Base-by-base conservation (phyloP, 2,888 invertebrate genomes). In the Piscicola geometra region DNA sequence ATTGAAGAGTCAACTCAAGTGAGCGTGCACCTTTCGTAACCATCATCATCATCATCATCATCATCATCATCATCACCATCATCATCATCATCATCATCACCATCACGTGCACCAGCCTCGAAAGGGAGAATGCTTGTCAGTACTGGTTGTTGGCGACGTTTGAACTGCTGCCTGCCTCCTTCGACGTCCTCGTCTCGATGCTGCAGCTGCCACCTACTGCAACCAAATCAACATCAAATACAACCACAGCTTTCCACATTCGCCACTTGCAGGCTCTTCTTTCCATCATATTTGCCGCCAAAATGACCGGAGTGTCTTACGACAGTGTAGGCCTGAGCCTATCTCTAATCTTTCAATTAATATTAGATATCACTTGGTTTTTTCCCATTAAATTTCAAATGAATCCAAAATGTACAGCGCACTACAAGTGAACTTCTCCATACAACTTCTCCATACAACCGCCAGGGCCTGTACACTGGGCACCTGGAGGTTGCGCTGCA, bases 201-300 rank as follows among this genome's bases (percentile, higher is more conserved):
- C 67, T 75, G 67, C 32, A 35, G 25, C 28, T n/a, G 21, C 30
- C 28, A 41, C 41, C 41, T 9, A 50, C 32, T n/a, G 47, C 50
- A 21, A 70, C 5, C n/a, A 3, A 68, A 3, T 9, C n/a, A 36
- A 12, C 3, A 47, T 47, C 47, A 71, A 18, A 15, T 21, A 50
- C 47, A 47, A 74, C 82, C 82, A 25, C 81, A 83, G 76, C 28
- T 12, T 50, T 75, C 15, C 21, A 30, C 21, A 32, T 33, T 30
- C 25, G 32, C 32, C 25, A 41, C 21, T 35, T 76, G 30, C 56
- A 33, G 67, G 64, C 74, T 9, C 33, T 9, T 33, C 70, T 77
- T 32, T 67, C 73, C 18, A 35, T 75, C 33, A 30, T 76, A 12
- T 68, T 21, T 41, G 71, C 74, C n/a, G 74, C 75, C 70, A 76